A percentile compares a stretch with the other conserved stretches of the same genome.
phyloP scores from a whole-genome alignment of 1,140 invertebrate genomes.

The Zaprionus taronus region DNA sequence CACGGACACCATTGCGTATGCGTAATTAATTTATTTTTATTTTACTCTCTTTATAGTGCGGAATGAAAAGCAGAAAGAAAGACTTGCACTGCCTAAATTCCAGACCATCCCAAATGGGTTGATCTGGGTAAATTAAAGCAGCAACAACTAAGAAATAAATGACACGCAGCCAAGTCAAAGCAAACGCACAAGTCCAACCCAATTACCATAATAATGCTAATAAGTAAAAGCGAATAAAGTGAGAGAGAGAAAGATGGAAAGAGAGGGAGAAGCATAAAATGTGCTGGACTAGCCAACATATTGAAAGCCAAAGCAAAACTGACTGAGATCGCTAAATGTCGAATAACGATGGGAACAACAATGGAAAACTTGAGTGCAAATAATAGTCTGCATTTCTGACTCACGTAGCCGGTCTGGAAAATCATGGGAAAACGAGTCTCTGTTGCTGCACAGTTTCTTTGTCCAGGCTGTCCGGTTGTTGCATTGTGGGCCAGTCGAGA shows the following conservation, averaged over 20 bases:
- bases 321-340: constrained; percentile 6
- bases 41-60: constrained; percentile 9
- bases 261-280: constrained; percentile 21
- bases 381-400: constrained; percentile 12
- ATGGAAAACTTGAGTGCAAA: constrained; percentile 28
- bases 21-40: constrained; percentile 50
- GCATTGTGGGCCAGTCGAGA: constrained; percentile 32
- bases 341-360: constrained; percentile 17
- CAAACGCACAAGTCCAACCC: constrained; percentile 45
- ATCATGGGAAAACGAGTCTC: constrained; percentile 30
- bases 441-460: neutral
- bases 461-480: constrained; percentile 3
- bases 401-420: constrained; percentile 30
- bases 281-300: neutral
- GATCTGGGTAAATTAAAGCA: constrained; percentile 64
- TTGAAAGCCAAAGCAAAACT: constrained; percentile 33
- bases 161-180: constrained; percentile 27
- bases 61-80: constrained; percentile 54
- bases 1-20: constrained; percentile 55
- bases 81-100: constrained; percentile 14
- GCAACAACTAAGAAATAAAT: constrained; percentile 36
- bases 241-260: constrained; percentile 21
- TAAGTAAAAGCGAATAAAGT: constrained; percentile 36
- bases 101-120: constrained; percentile 45
- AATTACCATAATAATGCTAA: constrained; percentile 74